Evolutionary conservation across 2,113 vertebrate genomes (phyloP), one percentile per base, ranked within the genome.

Genomic region (Albula goreensis): DNA sequence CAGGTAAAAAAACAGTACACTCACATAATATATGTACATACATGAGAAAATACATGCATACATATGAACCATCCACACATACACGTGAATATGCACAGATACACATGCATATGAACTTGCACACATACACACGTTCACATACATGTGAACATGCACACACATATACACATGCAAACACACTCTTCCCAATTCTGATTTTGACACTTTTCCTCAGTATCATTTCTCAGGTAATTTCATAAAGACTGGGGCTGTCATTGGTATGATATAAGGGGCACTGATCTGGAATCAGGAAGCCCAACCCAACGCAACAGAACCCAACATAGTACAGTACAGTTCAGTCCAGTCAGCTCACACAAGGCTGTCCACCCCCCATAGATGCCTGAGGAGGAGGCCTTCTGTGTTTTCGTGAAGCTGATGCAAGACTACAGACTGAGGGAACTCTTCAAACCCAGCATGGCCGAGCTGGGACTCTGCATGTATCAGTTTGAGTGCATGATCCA

Each of bases 401-500:
- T 99, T 80, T 99, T 99, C 95, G 97, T 99, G 89, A 99, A 99
- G 93, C 92, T 99, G 95, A 99, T 99, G 98, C 98, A 99, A 91
- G 98, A 99, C 89, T 99, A 99, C 93, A 95, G 98, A 89, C 96
- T 99, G 84, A 95, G 98, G 88, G 98, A 99, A 93, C 97, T 99
- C 90, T 99, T 99, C 93, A 99, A 99, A 90, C 98, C 98, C 88
- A 99, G 95, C 87, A 99, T 99, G 98, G 98, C 98, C 66, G 98
- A 99, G 89, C 94, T 99, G 93, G 98, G 98, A 52, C 98, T 99
- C 89, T 99, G 98, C 95, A 99, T 99, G 98, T 99, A 99, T 94
- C 98, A 99, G 94, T 99, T 99, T 96, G 98, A 99, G 92, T 96
- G 89, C 91, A 99, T 99, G 98, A 99, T 99, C 91, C 98, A 99